Base-by-base conservation (phyloP, 35 echinoderm and acorn worm species). In the Ophioderma brevispina region DNA sequence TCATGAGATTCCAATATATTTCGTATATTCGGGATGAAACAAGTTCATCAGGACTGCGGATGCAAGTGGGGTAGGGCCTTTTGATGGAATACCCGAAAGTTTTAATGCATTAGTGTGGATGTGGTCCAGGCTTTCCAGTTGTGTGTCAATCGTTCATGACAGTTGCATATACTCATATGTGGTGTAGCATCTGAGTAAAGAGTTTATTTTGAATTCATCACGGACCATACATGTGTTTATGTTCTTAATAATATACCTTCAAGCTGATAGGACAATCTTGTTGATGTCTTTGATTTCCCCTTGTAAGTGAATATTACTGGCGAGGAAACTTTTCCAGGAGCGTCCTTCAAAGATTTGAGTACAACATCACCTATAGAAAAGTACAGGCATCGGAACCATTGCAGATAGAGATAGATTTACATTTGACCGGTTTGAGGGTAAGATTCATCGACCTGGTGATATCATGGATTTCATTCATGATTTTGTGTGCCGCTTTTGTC, bases 401-500 rank as follows among this genome's bases (percentile, higher is more conserved):
- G 13, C 64, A 0, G 37, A 87, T 77, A 4, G 64, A 87, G 64
- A 87, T 77, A 37, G 85, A 40, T 40, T 87, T 87, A 87, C 85
- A 87, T 78, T 77, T 87, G 23, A 87, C 85, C 1, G 85, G 36
- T 46, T 87, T 87, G 13, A 87, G 85, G 19, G 85, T 40, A n/a
- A 87, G 64, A 25, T 40, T 25, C 85, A 87, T 77, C 31, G 85
- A 77, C 31, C 32, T 8, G 0, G 85, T 76, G 13, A 87, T 40
- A 76, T 77, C 37, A 32, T 39, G 13, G 25, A 87, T 77, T 23
- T 87, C 75, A 31, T 36, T 77, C 85, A 77, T 87, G 35, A 87
- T 38, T 78, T 87, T 77, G 78, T 88, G 79, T 93, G 85, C 19
- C 35, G 76, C 77, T 32, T 87, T 92, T 87, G 40, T 87, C 64